Conservation (phyloP, 2,113 vertebrate genomes). For the Thryonomys swinderianus region DNA sequence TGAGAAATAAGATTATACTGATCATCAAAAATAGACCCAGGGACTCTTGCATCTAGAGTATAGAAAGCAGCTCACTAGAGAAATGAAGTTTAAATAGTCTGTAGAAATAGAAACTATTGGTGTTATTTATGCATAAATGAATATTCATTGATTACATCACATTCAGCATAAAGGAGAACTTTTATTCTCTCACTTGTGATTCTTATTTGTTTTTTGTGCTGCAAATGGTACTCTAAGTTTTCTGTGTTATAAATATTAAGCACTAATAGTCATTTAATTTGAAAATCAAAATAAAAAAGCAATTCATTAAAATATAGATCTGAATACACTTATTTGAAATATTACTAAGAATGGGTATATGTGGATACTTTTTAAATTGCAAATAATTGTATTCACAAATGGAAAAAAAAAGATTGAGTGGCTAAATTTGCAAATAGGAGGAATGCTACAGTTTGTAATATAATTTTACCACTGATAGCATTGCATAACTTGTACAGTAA, state of each 20-base stretch:
- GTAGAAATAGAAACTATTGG: neutral
- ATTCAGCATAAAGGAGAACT: neutral
- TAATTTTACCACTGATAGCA: neutral
- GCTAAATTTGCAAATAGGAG: neutral
- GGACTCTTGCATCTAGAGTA: neutral
- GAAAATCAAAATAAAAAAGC: conserved; percentile 27
- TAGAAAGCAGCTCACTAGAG: neutral
- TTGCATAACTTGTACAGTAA: neutral
- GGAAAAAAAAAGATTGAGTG: neutral
- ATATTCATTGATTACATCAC: conserved; percentile 16
- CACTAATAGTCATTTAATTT: neutral
- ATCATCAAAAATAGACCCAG: neutral
- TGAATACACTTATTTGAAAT: neutral
- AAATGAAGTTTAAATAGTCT: neutral
- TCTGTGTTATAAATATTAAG: conserved; percentile 11
- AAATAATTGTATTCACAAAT: neutral
- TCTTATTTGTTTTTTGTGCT: neutral
- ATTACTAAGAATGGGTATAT: neutral
- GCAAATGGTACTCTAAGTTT: conserved; percentile 31
- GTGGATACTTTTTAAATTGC: neutral
- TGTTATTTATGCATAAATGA: conserved; percentile 48
- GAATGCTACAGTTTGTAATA: neutral
- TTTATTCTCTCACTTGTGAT: neutral
- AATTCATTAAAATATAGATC: conserved; percentile 47
- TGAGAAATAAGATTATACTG: neutral